Percentiles rank a stretch among this genome's conserved stretches.
These are phyloP conservation scores for Eurystomus gularis DNA, from an alignment of 2,113 vertebrate genomes.

Conservation along the genomic window DNA sequence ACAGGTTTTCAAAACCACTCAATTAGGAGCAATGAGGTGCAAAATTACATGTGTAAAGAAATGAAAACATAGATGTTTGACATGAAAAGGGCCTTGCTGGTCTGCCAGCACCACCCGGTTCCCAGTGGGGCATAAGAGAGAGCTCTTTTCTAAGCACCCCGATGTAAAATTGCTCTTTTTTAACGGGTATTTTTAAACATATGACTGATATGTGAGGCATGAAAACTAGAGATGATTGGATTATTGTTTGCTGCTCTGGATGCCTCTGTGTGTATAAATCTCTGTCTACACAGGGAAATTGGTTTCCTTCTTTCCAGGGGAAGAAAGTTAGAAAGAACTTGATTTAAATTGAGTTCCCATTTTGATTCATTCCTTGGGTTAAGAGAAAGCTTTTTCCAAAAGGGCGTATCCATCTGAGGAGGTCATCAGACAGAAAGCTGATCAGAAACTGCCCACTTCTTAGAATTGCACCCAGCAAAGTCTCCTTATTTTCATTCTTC, in stretches of 20 bases:
- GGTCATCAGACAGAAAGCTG: not conserved
- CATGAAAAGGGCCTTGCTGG: not conserved
- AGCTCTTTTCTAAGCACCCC: not conserved
- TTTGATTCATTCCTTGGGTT: not conserved
- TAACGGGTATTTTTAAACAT: not conserved
- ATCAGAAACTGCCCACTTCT: not conserved
- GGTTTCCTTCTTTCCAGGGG: not conserved
- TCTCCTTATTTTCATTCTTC: not conserved
- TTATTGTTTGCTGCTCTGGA: not conserved
- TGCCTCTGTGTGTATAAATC: not conserved
- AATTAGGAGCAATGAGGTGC: slow-evolving; percentile 61
- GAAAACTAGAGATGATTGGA: not conserved
- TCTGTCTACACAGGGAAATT: not conserved
- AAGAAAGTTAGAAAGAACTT: not conserved
- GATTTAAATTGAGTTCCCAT: not conserved
- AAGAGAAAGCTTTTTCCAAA: not conserved
- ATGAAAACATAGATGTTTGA: not conserved
- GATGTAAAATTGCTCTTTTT: not conserved
- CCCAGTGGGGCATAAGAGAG: not conserved
- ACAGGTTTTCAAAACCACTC: slow-evolving; percentile 42
- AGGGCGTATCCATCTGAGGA: not conserved
- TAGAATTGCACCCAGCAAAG: not conserved
- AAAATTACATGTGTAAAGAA: slow-evolving; percentile 50
- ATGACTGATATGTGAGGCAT: not conserved
- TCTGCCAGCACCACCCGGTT: not conserved